A percentile compares a stretch with the other conserved stretches of the same genome.
Evolutionary conservation across 92 coral and sea anemone genomes (phyloP).

Genomic region (Parazoanthus atlanticus): DNA sequence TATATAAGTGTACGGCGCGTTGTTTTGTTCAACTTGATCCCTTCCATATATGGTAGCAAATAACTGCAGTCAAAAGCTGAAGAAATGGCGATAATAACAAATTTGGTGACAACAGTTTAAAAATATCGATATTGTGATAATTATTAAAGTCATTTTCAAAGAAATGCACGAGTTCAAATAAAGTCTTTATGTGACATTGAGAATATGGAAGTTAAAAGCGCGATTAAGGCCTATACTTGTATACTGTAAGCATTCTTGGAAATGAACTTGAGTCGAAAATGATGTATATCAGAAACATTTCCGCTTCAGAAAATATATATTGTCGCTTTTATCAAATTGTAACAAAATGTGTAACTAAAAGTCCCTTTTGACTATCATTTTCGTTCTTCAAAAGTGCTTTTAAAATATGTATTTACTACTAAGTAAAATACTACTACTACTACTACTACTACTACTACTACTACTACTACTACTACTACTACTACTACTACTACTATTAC

Average conservation of each 20-base stretch:
- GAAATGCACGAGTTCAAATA: too few relatives aligned
- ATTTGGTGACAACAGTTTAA: neutral
- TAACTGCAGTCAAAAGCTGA: neutral
- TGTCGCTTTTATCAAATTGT: neutral
- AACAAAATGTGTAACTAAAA: too few relatives aligned
- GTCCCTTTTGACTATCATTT: neutral
- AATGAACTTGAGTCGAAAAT: neutral
- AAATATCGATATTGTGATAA: neutral
- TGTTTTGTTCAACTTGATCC: neutral
- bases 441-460: too few relatives aligned
- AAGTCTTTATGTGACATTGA: too few relatives aligned
- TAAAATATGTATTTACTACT: neutral
- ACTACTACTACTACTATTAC: too few relatives aligned
- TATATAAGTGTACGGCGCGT: too few relatives aligned
- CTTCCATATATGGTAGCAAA: slow-evolving; percentile 5
- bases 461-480: too few relatives aligned
- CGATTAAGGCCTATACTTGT: too few relatives aligned
- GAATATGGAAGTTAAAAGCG: too few relatives aligned
- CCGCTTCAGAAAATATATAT: neutral
- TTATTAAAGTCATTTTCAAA: neutral
- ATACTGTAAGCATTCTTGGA: too few relatives aligned
- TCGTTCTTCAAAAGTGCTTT: too few relatives aligned
- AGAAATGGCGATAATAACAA: neutral
- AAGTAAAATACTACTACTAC: too few relatives aligned
- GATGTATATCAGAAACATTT: neutral